Conservation (phyloP, 2,888 invertebrate species). For the Eurytoma adleriae region DNA sequence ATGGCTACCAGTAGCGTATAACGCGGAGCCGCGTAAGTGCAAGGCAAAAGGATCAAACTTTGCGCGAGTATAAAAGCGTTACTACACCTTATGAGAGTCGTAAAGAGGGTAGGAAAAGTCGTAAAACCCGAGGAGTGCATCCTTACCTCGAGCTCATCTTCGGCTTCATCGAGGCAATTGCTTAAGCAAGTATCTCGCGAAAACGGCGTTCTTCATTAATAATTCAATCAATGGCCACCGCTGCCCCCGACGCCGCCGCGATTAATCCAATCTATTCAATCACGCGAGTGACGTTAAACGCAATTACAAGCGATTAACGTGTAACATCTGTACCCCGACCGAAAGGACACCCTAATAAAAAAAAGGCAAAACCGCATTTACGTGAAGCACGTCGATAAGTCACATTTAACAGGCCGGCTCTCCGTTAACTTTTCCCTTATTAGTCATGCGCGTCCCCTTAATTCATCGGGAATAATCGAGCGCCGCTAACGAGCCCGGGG, state of each 20-base stretch:
- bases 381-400: neutral
- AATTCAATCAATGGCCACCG: too few species aligned
- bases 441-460: slow-evolving; percentile 22
- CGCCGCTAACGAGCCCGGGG: slow-evolving; percentile 9
- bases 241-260: too few species aligned
- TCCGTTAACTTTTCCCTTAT: slow-evolving; percentile 5
- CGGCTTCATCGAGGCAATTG: neutral
- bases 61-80: slow-evolving; percentile 17
- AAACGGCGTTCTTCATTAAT: too few species aligned
- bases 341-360: too few species aligned
- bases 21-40: neutral
- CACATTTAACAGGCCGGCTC: slow-evolving; percentile 14
- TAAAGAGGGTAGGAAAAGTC: slow-evolving; percentile 7
- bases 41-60: slow-evolving; percentile 3
- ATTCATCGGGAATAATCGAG: neutral
- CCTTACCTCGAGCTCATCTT: neutral
- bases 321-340: too few species aligned
- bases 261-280: too few species aligned
- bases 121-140: slow-evolving; percentile 11
- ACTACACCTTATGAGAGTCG: slow-evolving; percentile 6
- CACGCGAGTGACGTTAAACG: too few species aligned
- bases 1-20: neutral
- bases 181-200: slow-evolving; percentile 9
- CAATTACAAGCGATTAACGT: too few species aligned
- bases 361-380: neutral